A percentile compares a stretch with the other conserved stretches of the same genome.
phyloP scores from a whole-genome alignment of 2,113 vertebrate genomes.

The Pituophis catenifer region DNA sequence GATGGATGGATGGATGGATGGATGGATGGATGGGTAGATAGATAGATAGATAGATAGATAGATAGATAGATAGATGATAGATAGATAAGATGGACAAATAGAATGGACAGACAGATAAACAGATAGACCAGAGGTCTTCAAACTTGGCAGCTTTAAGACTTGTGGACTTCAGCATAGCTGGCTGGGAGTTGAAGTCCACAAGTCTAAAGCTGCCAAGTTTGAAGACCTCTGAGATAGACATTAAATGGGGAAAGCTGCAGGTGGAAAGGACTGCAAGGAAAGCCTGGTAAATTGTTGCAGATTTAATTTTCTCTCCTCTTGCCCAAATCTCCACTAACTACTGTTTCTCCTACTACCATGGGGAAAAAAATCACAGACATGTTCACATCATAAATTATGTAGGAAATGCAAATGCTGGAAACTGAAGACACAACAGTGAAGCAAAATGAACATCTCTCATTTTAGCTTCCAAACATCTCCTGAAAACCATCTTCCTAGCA shows the following conservation, averaged over 20 bases:
- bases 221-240: neutral
- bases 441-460: neutral
- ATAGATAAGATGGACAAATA: too few species aligned
- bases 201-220: too few species aligned
- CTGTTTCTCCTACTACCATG: neutral
- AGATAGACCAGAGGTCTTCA: neutral
- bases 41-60: too few species aligned
- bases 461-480: neutral
- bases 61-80: too few species aligned
- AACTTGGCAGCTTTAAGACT: too few species aligned
- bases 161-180: too few species aligned
- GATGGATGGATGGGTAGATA: too few species aligned
- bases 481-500: constrained; percentile 8
- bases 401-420: neutral
- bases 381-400: neutral
- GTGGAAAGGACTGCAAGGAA: neutral
- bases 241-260: neutral
- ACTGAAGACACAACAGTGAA: neutral
- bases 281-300: neutral
- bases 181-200: too few species aligned
- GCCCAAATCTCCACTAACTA: neutral
- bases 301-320: neutral
- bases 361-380: neutral
- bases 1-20: too few species aligned
- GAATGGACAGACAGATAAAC: neutral